Evolutionary conservation across 2,888 invertebrate species (phyloP), one percentile per base, ranked within the genome.

Genomic region (Lottia scabra): DNA sequence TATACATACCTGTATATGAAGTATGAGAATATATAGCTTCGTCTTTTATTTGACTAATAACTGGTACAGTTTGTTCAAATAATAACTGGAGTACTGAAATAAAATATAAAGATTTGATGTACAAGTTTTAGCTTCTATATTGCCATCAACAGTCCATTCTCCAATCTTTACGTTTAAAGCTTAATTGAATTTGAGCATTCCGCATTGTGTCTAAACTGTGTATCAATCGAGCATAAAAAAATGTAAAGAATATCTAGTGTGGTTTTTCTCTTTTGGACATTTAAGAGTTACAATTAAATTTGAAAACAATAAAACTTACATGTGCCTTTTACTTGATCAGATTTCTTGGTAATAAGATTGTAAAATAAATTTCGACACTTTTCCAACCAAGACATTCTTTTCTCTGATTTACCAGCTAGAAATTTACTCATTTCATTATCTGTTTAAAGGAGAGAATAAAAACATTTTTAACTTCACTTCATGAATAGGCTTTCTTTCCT

Each of bases 371-470:
- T 78, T 64, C 83, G 75, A 75, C 86, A 87, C 71, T 85, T 87
- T 19, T 85, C 86, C 75, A 88, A 67, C 88, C 88, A 88, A 0
- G 75, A 75, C 67, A 19, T 81, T 78, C 67, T 80, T 80, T 69
- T 85, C 79, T 75, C 81, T 43, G 82, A 80, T 66, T 82, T 82
- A 23, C 80, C 77, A 15, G 83, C 73, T 71, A 88, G 75, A 68
- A 87, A 87, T 68, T 84, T 85, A 45, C 81, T 84, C 64, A 88
- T 72, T 46, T 87, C 87, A 76, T 83, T 86, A 19, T 88, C 88
- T 87, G 81, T 38, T 30, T 4, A 38, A 38, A 38, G 38, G 10
- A 38, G 1, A 38, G 8, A 38, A 38, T 1, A 38, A 38, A 6
- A 5, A 8, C 10, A 5, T 38, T 38, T 30, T 38, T 38, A 38